phyloP scores from a whole-genome alignment of 1,140 invertebrate species.

The Drosophila insularis region DNA sequence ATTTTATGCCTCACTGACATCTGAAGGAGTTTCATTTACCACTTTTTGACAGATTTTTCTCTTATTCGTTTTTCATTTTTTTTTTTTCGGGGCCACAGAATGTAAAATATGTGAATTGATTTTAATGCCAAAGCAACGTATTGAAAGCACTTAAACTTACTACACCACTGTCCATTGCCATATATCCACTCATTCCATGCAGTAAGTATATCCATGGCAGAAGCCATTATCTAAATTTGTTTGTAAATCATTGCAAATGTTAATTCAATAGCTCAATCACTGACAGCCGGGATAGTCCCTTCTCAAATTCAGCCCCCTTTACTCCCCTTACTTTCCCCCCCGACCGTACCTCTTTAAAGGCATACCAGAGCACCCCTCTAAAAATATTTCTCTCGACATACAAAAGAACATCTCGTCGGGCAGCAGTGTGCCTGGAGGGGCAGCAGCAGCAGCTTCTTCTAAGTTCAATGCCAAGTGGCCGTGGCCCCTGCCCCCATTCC shows the following conservation, averaged over 20 bases:
- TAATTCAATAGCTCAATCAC: constrained; percentile 78
- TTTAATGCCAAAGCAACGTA: constrained; percentile 11
- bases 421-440: background rate
- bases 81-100: background rate
- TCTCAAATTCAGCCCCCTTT: constrained; percentile 13
- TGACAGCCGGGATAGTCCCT: constrained; percentile 13
- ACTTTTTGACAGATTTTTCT: constrained; percentile 75
- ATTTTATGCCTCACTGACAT: constrained; percentile 81
- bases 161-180: background rate
- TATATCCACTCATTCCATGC: background rate
- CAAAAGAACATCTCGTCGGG: constrained; percentile 44
- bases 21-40: constrained; percentile 80
- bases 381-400: constrained; percentile 9
- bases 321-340: background rate
- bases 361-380: background rate
- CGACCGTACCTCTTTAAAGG: background rate
- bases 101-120: constrained; percentile 41
- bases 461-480: constrained; percentile 75
- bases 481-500: constrained; percentile 4
- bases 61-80: too few species aligned
- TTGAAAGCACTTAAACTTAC: constrained; percentile 6
- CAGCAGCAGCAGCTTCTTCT: constrained; percentile 22
- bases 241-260: constrained; percentile 79
- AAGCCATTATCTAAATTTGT: constrained; percentile 73
- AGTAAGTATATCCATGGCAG: constrained; percentile 10